Base-by-base conservation (phyloP, 37 sponge, comb jelly and placozoan genomes). In the Mnemiopsis leidyi region DNA sequence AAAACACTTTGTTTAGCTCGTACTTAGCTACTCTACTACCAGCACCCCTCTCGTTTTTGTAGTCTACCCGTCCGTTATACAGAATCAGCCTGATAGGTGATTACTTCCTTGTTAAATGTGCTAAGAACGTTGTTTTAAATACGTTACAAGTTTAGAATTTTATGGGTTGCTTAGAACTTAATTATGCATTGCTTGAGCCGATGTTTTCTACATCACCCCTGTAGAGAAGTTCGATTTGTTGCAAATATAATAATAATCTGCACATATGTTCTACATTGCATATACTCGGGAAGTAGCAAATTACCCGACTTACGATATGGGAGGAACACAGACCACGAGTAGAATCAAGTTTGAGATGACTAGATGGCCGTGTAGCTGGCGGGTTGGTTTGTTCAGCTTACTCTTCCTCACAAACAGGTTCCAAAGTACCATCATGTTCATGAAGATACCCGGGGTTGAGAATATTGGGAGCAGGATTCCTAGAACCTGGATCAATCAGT, bases 231-330 rank as follows among this genome's bases (percentile, higher is more conserved):
- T n/a, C n/a, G n/a, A n/a, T n/a, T n/a, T n/a, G n/a, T n/a, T n/a
- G n/a, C n/a, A n/a, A n/a, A n/a, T n/a, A n/a, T n/a, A n/a, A n/a
- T n/a, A n/a, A n/a, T n/a, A n/a, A n/a, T n/a, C n/a, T n/a, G n/a
- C n/a, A n/a, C n/a, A n/a, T n/a, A n/a, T n/a, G n/a, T n/a, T n/a
- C n/a, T n/a, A n/a, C n/a, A n/a, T n/a, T n/a, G n/a, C n/a, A n/a
- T n/a, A n/a, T n/a, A n/a, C n/a, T n/a, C n/a, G n/a, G n/a, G n/a
- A n/a, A n/a, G n/a, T n/a, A n/a, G n/a, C n/a, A n/a, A n/a, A n/a
- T n/a, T n/a, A n/a, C n/a, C n/a, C n/a, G n/a, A 69, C 73, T 69
- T 25, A 69, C 73, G 73, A 69, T 69, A 69, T 69, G 2, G 73
- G 2, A 3, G 73, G 73, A 3, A 69, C 73, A 69, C 73, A 69